A percentile compares a stretch with the other conserved stretches of the same genome.
phyloP scores from a whole-genome alignment of 2,113 vertebrate species.

The Bufo bufo region DNA sequence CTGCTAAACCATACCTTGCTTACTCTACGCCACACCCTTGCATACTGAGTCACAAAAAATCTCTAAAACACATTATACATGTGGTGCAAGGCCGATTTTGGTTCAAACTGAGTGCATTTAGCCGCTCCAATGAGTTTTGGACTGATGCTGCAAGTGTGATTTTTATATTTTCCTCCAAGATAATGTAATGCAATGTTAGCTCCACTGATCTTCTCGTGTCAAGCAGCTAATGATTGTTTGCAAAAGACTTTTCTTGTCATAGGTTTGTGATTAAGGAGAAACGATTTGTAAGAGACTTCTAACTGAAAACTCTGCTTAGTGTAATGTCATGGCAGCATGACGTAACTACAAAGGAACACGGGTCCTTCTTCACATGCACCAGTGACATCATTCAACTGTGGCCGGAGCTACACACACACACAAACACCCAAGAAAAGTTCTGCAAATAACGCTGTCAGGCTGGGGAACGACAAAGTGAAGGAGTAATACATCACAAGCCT shows the following conservation, averaged over 20 bases:
- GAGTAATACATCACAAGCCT: conserved; percentile 15
- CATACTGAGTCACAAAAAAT: too few species aligned
- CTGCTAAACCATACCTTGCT: too few species aligned
- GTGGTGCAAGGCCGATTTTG: too few species aligned
- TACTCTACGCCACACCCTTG: too few species aligned
- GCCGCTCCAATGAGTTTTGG: too few species aligned
- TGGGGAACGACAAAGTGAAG: conserved; percentile 5
- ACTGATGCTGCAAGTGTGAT: not conserved
- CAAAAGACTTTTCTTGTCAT: not conserved
- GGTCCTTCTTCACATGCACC: not conserved
- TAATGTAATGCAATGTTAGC: not conserved
- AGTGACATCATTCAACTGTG: not conserved
- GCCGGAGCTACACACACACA: not conserved
- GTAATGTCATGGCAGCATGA: not conserved
- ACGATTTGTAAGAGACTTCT: not conserved
- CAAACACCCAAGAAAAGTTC: conserved; percentile 20
- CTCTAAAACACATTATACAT: too few species aligned
- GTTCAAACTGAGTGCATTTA: too few species aligned
- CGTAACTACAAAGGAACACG: conserved; percentile 7
- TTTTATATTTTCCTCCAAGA: not conserved
- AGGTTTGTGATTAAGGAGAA: not conserved
- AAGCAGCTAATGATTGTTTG: conserved; percentile 18
- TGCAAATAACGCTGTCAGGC: conserved; percentile 28
- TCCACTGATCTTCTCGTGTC: not conserved
- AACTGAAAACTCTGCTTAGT: not conserved